These are phyloP conservation scores for Amiota communis DNA, from an alignment of 2,888 invertebrate genomes.

Conservation along the genomic window DNA sequence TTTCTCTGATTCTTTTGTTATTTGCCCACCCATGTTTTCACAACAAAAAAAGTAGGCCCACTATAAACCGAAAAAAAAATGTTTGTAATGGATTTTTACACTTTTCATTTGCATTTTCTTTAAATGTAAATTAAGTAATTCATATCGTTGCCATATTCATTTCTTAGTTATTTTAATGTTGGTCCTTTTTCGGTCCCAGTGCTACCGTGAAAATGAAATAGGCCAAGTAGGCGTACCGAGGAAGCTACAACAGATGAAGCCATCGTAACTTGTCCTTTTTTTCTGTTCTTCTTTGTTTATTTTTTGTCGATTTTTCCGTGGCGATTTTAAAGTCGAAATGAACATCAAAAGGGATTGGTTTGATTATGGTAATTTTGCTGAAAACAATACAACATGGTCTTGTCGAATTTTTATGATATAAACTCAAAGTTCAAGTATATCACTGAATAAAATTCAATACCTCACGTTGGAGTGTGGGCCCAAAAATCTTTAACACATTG, in stretches of 20 bases:
- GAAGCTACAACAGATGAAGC: conserved; percentile 28
- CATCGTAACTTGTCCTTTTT: conserved; percentile 27
- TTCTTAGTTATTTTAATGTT: conserved; percentile 67
- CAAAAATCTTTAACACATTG: too few species aligned
- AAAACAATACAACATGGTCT: conserved; percentile 30
- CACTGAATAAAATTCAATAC: too few species aligned
- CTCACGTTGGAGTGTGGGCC: too few species aligned
- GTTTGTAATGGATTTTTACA: conserved; percentile 44
- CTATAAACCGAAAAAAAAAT: conserved; percentile 3
- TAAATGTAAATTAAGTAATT: conserved; percentile 68
- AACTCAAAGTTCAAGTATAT: conserved; percentile 5
- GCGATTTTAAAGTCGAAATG: conserved; percentile 62
- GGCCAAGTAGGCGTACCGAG: conserved; percentile 14
- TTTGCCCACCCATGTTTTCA: neutral
- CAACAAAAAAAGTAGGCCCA: conserved; percentile 3
- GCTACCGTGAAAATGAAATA: conserved; percentile 59
- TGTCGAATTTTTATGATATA: conserved; percentile 66
- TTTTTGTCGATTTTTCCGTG: conserved; percentile 41
- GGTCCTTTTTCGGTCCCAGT: conserved; percentile 42
- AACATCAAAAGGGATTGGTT: conserved; percentile 63
- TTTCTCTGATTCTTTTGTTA: neutral
- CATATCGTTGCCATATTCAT: conserved; percentile 28
- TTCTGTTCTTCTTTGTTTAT: conserved; percentile 36
- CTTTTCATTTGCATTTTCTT: conserved; percentile 53
- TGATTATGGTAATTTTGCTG: conserved; percentile 59